Evolutionary conservation across 2,113 vertebrate species (phyloP).

Genomic region (Thryonomys swinderianus): DNA sequence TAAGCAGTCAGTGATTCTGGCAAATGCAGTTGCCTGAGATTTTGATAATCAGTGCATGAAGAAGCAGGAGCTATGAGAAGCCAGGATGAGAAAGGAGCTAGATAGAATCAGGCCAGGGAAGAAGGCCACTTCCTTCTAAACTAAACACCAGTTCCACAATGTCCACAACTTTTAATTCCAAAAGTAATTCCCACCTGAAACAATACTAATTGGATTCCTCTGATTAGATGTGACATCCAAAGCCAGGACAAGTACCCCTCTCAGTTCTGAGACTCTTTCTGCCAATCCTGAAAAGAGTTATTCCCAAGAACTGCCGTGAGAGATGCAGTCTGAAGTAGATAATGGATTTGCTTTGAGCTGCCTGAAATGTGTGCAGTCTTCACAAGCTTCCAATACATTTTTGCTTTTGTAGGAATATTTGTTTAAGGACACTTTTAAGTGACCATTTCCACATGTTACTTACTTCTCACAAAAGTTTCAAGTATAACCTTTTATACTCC

Average conservation of each 20-base stretch:
- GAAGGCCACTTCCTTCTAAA: background rate
- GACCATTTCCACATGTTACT: background rate
- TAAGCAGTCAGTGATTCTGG: too few species aligned
- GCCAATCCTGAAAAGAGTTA: background rate
- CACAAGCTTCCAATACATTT: background rate
- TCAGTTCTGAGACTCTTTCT: background rate
- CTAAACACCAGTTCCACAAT: background rate
- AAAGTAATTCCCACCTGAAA: background rate
- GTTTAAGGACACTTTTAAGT: conserved; percentile 8
- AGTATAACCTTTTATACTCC: background rate
- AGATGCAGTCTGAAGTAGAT: background rate
- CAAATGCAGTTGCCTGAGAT: background rate
- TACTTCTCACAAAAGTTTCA: background rate
- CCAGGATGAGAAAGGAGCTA: background rate
- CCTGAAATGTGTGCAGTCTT: conserved; percentile 37
- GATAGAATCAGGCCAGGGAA: background rate
- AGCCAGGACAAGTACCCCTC: background rate
- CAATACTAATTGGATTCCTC: background rate
- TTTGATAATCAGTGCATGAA: background rate
- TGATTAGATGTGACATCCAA: background rate
- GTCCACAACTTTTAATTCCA: background rate
- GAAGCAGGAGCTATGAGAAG: background rate
- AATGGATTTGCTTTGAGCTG: background rate
- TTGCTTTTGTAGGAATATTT: background rate
- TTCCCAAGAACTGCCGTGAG: background rate